Evolutionary conservation across 2,113 vertebrate species (phyloP).

Genomic region (Cyanoderma ruficeps): DNA sequence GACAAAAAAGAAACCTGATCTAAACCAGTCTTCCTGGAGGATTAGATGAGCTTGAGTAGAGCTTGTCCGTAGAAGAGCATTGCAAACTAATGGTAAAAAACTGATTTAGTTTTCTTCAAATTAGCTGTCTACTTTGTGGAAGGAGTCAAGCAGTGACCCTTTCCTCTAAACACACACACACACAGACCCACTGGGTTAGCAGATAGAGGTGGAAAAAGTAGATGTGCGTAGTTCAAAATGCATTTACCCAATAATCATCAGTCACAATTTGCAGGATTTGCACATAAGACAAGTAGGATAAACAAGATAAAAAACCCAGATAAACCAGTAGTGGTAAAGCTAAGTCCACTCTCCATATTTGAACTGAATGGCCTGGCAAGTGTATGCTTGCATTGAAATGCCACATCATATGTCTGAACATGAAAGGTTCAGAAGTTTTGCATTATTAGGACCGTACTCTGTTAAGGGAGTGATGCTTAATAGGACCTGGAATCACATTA

Average conservation of each 20-base stretch:
- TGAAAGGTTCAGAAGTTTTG: neutral
- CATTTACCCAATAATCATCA: neutral
- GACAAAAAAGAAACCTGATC: neutral
- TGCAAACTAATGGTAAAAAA: neutral
- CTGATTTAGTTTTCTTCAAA: neutral
- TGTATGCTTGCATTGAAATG: neutral
- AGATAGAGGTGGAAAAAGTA: neutral
- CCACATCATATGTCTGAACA: neutral
- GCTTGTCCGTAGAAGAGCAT: neutral
- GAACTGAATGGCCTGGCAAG: neutral
- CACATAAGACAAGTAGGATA: neutral
- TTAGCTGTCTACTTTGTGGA: neutral
- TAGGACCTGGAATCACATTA: neutral
- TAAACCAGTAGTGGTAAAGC: neutral
- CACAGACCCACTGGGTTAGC: neutral
- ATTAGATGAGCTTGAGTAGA: neutral
- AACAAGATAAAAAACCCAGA: neutral
- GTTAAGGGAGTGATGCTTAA: neutral
- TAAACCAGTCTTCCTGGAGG: neutral
- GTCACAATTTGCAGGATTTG: neutral
- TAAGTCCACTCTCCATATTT: neutral
- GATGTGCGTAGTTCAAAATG: neutral
- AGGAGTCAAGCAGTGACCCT: neutral
- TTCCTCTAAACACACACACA: neutral
- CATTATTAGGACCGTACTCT: neutral